Evolutionary conservation across 2,113 vertebrate genomes (phyloP).

Genomic region (Pagrus major): DNA sequence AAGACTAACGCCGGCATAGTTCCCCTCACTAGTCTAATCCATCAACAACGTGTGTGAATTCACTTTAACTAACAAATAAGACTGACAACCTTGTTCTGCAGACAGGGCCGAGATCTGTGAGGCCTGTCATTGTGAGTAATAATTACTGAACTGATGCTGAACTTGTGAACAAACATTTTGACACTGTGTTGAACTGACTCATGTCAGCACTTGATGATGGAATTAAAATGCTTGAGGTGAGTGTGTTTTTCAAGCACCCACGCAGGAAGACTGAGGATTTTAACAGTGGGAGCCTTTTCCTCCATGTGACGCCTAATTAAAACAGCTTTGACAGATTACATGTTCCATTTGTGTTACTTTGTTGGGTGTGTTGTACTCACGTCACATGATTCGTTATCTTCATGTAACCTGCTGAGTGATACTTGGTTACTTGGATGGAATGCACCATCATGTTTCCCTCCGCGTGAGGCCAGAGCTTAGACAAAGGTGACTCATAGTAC

Average conservation of each 20-base stretch:
- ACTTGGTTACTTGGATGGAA: background rate
- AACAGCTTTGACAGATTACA: conserved; percentile 77
- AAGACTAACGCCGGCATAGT: conserved; percentile 68
- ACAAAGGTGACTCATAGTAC: background rate
- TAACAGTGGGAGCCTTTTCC: conserved; percentile 71
- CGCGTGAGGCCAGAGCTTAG: background rate
- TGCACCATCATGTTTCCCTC: background rate
- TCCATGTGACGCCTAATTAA: conserved; percentile 80
- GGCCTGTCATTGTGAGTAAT: conserved; percentile 51
- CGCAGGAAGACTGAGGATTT: conserved; percentile 63
- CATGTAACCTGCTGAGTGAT: background rate
- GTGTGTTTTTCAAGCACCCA: conserved; percentile 48
- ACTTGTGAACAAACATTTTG: conserved; percentile 70
- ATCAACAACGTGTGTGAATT: conserved; percentile 58
- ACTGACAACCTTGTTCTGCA: conserved; percentile 54
- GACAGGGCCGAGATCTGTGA: conserved; percentile 47
- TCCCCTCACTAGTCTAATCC: conserved; percentile 43
- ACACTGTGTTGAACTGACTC: conserved; percentile 77
- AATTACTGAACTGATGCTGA: conserved; percentile 63
- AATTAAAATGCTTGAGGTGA: conserved; percentile 50
- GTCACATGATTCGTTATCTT: background rate
- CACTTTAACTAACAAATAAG: conserved; percentile 58
- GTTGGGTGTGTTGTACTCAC: background rate
- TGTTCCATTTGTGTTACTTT: conserved; percentile 48
- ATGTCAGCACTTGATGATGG: conserved; percentile 52